Conservation (phyloP, 2,888 invertebrate species). For the Mesorhabditis sp. region DNA sequence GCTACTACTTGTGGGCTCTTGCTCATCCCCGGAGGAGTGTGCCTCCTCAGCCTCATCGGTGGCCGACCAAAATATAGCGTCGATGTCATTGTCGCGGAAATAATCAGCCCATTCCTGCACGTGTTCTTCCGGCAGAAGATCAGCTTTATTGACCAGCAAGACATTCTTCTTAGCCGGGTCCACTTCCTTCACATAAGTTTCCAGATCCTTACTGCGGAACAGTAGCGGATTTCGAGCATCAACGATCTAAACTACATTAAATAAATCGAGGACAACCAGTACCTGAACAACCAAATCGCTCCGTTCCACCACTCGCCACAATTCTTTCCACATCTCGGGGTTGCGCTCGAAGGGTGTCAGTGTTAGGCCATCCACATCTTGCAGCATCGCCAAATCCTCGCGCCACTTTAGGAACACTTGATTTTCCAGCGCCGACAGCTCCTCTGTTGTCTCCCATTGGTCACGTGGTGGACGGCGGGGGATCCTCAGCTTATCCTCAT, state of each 20-base stretch:
- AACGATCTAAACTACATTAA: slow-evolving; percentile 71
- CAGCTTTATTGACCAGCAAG: slow-evolving; percentile 90
- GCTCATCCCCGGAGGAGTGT: slow-evolving; percentile 17
- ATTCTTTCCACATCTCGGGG: slow-evolving; percentile 92
- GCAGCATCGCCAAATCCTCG: slow-evolving; percentile 71
- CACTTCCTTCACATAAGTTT: slow-evolving; percentile 78
- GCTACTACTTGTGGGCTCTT: slow-evolving; percentile 11
- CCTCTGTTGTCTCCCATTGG: slow-evolving; percentile 72
- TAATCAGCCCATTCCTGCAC: slow-evolving; percentile 61
- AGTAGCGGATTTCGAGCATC: slow-evolving; percentile 93
- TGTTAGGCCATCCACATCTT: slow-evolving; percentile 70
- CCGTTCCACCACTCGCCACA: slow-evolving; percentile 96
- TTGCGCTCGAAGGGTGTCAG: slow-evolving; percentile 97
- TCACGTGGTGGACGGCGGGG: slow-evolving; percentile 85
- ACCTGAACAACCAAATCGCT: slow-evolving; percentile 60
- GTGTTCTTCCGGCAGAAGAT: slow-evolving; percentile 78
- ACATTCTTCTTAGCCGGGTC: slow-evolving; percentile 73
- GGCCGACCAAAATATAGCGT: slow-evolving; percentile 78
- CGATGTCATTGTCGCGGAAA: slow-evolving; percentile 66
- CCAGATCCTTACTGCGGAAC: slow-evolving; percentile 87
- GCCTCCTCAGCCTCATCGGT: slow-evolving; percentile 12
- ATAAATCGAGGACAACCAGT: not conserved
- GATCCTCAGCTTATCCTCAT: slow-evolving; percentile 71
- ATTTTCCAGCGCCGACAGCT: slow-evolving; percentile 76
- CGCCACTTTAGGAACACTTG: slow-evolving; percentile 87